A percentile compares a stretch with the other conserved stretches of the same genome.
These are phyloP conservation scores for Perca schrenkii DNA, from an alignment of 2,113 vertebrate species.

Conservation along the genomic window DNA sequence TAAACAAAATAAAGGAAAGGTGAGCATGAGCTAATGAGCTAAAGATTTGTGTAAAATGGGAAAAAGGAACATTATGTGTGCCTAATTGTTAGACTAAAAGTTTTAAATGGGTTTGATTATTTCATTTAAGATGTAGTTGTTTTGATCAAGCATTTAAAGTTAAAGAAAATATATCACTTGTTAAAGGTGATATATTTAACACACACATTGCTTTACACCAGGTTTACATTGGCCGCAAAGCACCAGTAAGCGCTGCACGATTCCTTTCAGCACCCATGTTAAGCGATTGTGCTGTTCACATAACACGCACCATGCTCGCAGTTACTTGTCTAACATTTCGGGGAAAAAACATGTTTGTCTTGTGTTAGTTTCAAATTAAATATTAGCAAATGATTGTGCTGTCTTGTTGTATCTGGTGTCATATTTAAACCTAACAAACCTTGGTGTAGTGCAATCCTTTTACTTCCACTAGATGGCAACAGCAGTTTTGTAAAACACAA, in stretches of 20 bases:
- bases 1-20: too few species aligned
- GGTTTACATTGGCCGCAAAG: too few species aligned
- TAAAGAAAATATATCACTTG: too few species aligned
- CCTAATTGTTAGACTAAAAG: not conserved
- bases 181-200: too few species aligned
- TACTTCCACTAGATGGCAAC: slow-evolving; percentile 40
- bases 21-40: not conserved
- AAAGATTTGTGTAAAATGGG: not conserved
- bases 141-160: not conserved
- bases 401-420: not conserved
- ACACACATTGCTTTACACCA: too few species aligned
- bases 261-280: too few species aligned
- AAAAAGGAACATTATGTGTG: not conserved
- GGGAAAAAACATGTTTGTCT: too few species aligned
- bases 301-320: too few species aligned
- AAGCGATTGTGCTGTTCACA: too few species aligned
- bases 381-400: not conserved
- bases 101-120: not conserved
- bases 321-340: too few species aligned
- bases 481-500: not conserved
- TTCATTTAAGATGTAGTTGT: not conserved
- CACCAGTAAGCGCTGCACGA: too few species aligned
- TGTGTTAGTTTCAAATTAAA: not conserved
- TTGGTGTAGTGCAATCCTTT: not conserved
- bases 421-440: not conserved